Conservation (phyloP, 1,140 invertebrate species). For the Brachionus rubens region DNA sequence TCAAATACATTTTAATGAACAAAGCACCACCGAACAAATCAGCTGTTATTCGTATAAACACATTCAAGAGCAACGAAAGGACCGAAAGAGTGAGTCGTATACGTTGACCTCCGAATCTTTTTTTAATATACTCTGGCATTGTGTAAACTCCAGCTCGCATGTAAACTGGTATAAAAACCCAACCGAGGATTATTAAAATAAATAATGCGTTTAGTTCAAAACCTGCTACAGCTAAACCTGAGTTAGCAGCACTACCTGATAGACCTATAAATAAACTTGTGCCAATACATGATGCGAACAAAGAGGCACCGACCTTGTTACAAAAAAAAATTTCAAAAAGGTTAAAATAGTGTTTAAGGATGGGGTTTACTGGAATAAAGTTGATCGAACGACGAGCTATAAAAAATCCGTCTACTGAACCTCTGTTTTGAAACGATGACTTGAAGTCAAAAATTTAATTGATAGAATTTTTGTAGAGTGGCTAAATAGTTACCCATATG, state of each 20-base stretch:
- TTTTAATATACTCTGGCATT: slow-evolving; percentile 66
- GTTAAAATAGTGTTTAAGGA: not conserved
- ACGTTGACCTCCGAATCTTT: slow-evolving; percentile 65
- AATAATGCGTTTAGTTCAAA: slow-evolving; percentile 63
- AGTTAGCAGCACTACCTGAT: slow-evolving; percentile 59
- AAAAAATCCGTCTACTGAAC: slow-evolving; percentile 15
- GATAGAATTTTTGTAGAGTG: not conserved
- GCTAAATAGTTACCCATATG: slow-evolving; percentile 14
- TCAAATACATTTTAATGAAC: slow-evolving; percentile 63
- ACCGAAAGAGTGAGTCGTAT: slow-evolving; percentile 65
- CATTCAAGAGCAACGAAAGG: slow-evolving; percentile 64
- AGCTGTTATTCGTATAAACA: slow-evolving; percentile 67
- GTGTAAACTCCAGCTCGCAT: slow-evolving; percentile 62
- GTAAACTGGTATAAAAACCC: slow-evolving; percentile 63
- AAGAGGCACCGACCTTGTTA: slow-evolving; percentile 63
- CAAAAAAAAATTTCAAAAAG: slow-evolving; percentile 48
- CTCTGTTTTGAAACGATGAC: slow-evolving; percentile 33
- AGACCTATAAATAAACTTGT: slow-evolving; percentile 66
- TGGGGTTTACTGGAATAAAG: not conserved
- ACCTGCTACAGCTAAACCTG: slow-evolving; percentile 62
- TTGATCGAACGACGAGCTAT: slow-evolving; percentile 1
- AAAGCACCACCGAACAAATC: slow-evolving; percentile 65
- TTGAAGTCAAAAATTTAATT: not conserved
- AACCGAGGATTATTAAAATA: slow-evolving; percentile 61
- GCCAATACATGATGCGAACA: slow-evolving; percentile 67